Evolutionary conservation across 2,113 vertebrate genomes (phyloP).

Genomic region (Sinocyclocheilus maitianheensis): DNA sequence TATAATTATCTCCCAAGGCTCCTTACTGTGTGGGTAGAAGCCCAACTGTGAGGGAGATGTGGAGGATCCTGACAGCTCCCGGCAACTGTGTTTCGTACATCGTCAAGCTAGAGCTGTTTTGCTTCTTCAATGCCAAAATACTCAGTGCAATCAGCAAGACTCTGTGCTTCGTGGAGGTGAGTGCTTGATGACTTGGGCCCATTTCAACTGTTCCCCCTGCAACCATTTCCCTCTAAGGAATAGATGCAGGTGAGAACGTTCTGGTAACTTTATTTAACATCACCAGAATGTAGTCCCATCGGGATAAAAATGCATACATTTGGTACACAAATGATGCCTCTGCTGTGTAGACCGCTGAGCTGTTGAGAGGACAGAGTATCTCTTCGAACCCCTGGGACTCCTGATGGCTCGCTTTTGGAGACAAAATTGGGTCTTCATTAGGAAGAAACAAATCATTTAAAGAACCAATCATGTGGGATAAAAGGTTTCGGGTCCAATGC

Average conservation of each 20-base stretch:
- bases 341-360: background rate
- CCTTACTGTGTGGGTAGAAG: slow-evolving; percentile 43
- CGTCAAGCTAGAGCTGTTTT: slow-evolving; percentile 21
- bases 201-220: background rate
- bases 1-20: slow-evolving; percentile 57
- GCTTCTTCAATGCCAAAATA: slow-evolving; percentile 11
- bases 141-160: background rate
- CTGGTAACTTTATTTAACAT: background rate
- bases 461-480: slow-evolving; percentile 40
- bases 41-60: slow-evolving; percentile 30
- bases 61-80: slow-evolving; percentile 48
- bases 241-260: background rate
- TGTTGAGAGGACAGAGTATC: slow-evolving; percentile 12
- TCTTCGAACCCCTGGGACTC: background rate
- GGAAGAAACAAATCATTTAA: slow-evolving; percentile 43
- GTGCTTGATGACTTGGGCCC: background rate
- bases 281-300: slow-evolving; percentile 1
- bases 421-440: slow-evolving; percentile 35
- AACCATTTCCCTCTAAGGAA: slow-evolving; percentile 1
- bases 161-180: slow-evolving; percentile 9
- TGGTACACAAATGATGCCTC: slow-evolving; percentile 14
- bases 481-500: slow-evolving; percentile 48
- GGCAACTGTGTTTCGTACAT: slow-evolving; percentile 17
- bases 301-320: background rate
- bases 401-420: slow-evolving; percentile 29